These are phyloP conservation scores for Trachelus stipa DNA, from an alignment of 2,888 invertebrate species.

Conservation along the genomic window DNA sequence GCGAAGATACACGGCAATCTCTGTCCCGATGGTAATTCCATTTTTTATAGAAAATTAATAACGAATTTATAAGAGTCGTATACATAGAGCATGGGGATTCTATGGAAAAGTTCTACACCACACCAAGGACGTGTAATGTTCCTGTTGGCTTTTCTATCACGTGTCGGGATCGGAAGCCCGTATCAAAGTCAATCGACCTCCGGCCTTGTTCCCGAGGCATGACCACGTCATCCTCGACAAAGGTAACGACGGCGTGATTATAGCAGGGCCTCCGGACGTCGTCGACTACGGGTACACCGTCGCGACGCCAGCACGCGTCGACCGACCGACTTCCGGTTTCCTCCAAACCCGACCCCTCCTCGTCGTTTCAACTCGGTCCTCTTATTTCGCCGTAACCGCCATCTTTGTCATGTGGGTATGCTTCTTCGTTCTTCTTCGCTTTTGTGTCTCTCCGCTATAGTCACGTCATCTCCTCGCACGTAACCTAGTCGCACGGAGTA, in stretches of 20 bases:
- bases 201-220: background rate
- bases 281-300: slow-evolving; percentile 27
- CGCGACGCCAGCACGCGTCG: slow-evolving; percentile 26
- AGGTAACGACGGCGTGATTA: background rate
- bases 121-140: background rate
- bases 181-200: background rate
- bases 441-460: background rate
- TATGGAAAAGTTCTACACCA: background rate
- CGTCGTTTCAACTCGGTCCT: background rate
- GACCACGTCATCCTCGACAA: slow-evolving; percentile 4
- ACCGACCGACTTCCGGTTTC: slow-evolving; percentile 37
- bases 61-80: background rate
- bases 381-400: background rate
- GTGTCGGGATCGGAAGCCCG: background rate
- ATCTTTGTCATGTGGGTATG: background rate
- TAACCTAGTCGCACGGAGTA: background rate
- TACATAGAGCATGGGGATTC: too few species aligned
- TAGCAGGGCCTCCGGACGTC: slow-evolving; percentile 18
- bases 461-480: background rate
- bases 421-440: background rate
- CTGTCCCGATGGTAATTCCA: too few species aligned
- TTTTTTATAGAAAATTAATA: background rate
- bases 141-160: background rate
- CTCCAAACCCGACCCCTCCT: slow-evolving; percentile 16
- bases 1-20: too few species aligned